Base-by-base conservation (phyloP, 2,888 invertebrate genomes). In the Ypsolopha scabrella region DNA sequence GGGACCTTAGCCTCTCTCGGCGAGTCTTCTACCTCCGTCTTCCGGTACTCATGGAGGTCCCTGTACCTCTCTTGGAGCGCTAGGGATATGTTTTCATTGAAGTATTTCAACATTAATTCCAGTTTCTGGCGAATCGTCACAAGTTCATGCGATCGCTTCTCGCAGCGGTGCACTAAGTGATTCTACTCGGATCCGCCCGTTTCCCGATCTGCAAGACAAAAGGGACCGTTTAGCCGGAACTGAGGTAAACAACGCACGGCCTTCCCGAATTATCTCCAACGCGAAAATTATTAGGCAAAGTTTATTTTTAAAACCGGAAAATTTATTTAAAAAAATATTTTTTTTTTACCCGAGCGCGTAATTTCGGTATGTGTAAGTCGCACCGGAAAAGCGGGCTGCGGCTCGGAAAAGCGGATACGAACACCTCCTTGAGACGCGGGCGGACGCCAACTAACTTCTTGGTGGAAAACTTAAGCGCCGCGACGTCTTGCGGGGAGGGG, bases 371-470 rank as follows among this genome's bases (percentile, higher is more conserved):
- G 46, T 35, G 33, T 9, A n/a, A 34, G 37, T 38, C 47, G 9
- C 11, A 6, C 37, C 54, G 55, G 46, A 51, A 51, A 52, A 51
- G 57, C 60, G 37, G 14, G 10, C 24, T n/a, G 39, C 63, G 61
- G 63, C 62, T 67, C 70, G 72, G 75, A 70, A 78, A 76, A 73
- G 76, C 76, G 82, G 81, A 79, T 81, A 75, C 74, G 72, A 72
- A 83, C 60, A 86, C 86, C 85, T 80, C 68, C 79, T 86, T 78
- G 86, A 81, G 85, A 83, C 81, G 83, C 85, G 85, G 80, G 80
- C 82, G 82, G 85, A 74, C 82, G 82, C 75, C 83, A 86, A 87
- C 87, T 88, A 87, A 87, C 85, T 87, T 87, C 87, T 87, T 86
- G 86, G 80, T 82, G 88, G 76, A 87, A 88, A 87, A 87, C 78